Base-by-base conservation (phyloP, 1,140 invertebrate genomes). In the Hydropsyche tenuis region DNA sequence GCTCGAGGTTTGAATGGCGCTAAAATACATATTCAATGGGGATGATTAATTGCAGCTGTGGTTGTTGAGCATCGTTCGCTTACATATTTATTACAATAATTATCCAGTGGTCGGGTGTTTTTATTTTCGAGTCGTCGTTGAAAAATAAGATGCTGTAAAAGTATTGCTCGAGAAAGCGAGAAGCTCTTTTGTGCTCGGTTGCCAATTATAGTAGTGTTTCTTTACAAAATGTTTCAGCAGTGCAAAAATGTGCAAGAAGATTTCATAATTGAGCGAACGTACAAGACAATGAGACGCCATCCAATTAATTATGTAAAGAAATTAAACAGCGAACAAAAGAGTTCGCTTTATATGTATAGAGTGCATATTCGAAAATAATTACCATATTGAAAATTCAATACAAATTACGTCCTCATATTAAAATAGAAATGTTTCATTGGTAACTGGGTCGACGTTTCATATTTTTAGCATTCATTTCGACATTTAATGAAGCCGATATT, bases 81-180 rank as follows among this genome's bases (percentile, higher is more conserved):
- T 63, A 63, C 60, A 27, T 63, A 63, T 63, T 63, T 63, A 63
- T 63, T 12, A 16, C 9, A 63, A 63, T 63, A 63, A 63, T 63
- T 63, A 63, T 37, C 60, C 60, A 27, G 7, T 16, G 1, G 2
- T 37, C n/a, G n/a, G n/a, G n/a, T n/a, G n/a, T n/a, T n/a, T n/a
- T n/a, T n/a, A n/a, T n/a, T 60, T 12, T 11, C 53, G 18, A 18
- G 16, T 63, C 27, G 7, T 63, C 12, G 23, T 3, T n/a, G 60
- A 63, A 53, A 53, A 53, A 53, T 53, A 53, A 53, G 6, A 53
- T 1, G 30, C 30, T 37, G 30, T n/a, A n/a, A n/a, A n/a, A n/a
- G n/a, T n/a, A n/a, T n/a, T n/a, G n/a, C n/a, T n/a, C 11, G 16
- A n/a, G 45, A 12, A 46, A 46, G 45, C 45, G 11, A 46, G 1